Evolutionary conservation across 2,888 invertebrate species (phyloP), one percentile per base, ranked within the genome.

Genomic region (Scaptomyza cyrtandrae): DNA sequence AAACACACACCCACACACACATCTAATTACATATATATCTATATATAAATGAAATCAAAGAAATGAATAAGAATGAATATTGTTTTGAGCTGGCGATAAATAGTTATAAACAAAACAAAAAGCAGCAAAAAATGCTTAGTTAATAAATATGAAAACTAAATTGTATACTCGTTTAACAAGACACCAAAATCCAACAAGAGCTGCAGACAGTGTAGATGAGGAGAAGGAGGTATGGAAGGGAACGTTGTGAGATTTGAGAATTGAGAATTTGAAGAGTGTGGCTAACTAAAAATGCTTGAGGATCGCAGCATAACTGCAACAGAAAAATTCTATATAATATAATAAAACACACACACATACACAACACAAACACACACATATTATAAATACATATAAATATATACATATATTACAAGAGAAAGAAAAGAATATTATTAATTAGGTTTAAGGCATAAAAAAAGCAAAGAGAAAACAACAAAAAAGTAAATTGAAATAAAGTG

Each of bases 141-240:
- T 65, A 78, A 67, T 68, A 71, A 75, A 78, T 67, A 84, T 81
- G 71, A 62, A 71, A 75, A 78, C 66, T 80, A 78, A 86, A 78
- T 55, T 77, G 80, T 88, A 80, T 83, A 88, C 88, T 88, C 86
- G 85, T 78, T 87, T 76, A 84, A 84, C 78, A 76, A 84, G 78
- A 86, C 88, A 83, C 88, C 88, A 83, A 83, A 75, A 75, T 37
- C 54, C 60, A 54, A 53, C 19, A 44, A 44, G 14, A 39, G 59
- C 53, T 56, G 52, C 57, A 19, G 44, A 31, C 29, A 7, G 29
- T 3, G 7, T 24, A 33, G 11, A 11, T 7, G 6, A 35, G n/a
- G 33, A 24, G 16, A 10, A n/a, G 43, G 1, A 19, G 19, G 7
- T 9, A 16, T 14, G 14, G 14, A 43, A 48, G 44, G 45, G 43